A percentile compares a stretch with the other conserved stretches of the same genome.
Evolutionary conservation across 1,140 invertebrate species (phyloP).

Genomic region (Ceratosolen fusciceps): DNA sequence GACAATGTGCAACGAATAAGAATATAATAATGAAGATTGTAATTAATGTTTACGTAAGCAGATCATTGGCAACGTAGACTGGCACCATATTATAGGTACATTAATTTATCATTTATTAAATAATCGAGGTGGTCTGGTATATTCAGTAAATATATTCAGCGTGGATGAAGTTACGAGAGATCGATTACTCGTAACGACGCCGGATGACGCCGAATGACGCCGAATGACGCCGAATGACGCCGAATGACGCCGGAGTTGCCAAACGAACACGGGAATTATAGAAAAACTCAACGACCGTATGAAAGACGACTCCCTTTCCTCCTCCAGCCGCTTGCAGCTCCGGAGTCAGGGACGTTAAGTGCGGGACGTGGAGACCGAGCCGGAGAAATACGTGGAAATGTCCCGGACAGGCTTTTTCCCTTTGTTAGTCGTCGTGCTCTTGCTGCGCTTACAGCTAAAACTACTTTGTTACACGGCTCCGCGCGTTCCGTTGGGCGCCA

Average conservation of each 20-base stretch:
- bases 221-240: too few relatives aligned
- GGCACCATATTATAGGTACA: too few relatives aligned
- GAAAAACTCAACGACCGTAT: too few relatives aligned
- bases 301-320: too few relatives aligned
- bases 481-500: neutral
- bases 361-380: slow-evolving; percentile 2
- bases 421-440: slow-evolving; percentile 8
- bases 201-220: too few relatives aligned
- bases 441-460: slow-evolving; percentile 47
- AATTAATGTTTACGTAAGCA: neutral
- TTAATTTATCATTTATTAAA: too few relatives aligned
- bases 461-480: slow-evolving; percentile 43
- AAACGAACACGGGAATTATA: too few relatives aligned
- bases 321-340: too few relatives aligned
- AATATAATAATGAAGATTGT: neutral
- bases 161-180: neutral
- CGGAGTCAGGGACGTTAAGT: too few relatives aligned
- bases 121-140: too few relatives aligned
- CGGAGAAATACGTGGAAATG: neutral
- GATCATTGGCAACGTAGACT: neutral
- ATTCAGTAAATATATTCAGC: neutral
- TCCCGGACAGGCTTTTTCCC: slow-evolving; percentile 39
- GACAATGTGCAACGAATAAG: neutral
- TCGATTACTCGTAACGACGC: too few relatives aligned
- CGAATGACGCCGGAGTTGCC: too few relatives aligned